Evolutionary conservation across 2,113 vertebrate species (phyloP).

Genomic region (Ellobius talpinus): DNA sequence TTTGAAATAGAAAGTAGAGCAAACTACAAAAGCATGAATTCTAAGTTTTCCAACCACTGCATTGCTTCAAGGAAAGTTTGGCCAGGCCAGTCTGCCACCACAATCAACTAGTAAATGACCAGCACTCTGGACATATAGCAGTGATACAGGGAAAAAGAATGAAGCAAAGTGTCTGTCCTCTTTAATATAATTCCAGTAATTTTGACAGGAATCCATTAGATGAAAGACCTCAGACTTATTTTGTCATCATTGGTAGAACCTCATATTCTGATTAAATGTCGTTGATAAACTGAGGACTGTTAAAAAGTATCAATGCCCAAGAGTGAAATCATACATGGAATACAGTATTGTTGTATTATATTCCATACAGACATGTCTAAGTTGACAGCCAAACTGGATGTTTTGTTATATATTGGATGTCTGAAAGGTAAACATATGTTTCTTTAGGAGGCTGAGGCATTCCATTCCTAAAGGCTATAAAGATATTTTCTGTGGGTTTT

Average conservation of each 20-base stretch:
- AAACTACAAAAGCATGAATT: constrained; percentile 86
- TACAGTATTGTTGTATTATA: not conserved
- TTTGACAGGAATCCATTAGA: constrained; percentile 1
- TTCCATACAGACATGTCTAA: not conserved
- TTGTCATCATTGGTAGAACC: not conserved
- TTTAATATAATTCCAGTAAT: constrained; percentile 48
- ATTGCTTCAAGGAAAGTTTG: constrained; percentile 74
- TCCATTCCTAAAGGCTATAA: not conserved
- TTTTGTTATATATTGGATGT: not conserved
- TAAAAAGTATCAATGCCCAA: not conserved
- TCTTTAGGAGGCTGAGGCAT: not conserved
- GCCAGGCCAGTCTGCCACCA: constrained; percentile 32
- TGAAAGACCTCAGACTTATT: constrained; percentile 9
- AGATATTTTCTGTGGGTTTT: not conserved
- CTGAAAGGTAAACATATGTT: not conserved
- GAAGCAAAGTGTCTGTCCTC: not conserved
- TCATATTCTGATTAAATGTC: constrained; percentile 1
- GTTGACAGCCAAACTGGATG: not conserved
- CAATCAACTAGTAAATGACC: constrained; percentile 55
- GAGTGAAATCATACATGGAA: not conserved
- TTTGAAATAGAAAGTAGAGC: constrained; percentile 85
- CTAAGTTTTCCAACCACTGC: constrained; percentile 81
- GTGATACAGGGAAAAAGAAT: constrained; percentile 3
- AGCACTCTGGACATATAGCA: not conserved
- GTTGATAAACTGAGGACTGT: not conserved